Conservation (phyloP, 2,113 vertebrate species). For the Murina feae region DNA sequence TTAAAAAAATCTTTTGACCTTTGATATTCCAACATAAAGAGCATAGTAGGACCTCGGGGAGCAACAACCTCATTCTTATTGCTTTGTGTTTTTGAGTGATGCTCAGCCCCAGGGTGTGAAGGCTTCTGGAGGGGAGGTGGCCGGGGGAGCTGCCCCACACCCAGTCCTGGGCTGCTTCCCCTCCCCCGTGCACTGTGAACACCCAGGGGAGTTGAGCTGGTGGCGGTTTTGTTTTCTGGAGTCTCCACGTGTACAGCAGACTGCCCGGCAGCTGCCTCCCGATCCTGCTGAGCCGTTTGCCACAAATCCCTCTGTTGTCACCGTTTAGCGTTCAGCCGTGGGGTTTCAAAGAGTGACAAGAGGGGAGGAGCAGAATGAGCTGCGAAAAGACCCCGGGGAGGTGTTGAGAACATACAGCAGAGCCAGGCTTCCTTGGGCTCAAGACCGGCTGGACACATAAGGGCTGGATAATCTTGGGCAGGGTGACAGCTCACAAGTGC, state of each 20-base stretch:
- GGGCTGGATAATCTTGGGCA: not conserved
- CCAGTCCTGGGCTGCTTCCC: not conserved
- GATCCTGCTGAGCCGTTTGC: not conserved
- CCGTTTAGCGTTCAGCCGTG: not conserved
- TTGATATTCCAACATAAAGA: not conserved
- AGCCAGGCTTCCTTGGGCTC: not conserved
- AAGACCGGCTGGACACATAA: not conserved
- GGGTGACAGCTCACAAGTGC: not conserved
- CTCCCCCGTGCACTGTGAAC: not conserved
- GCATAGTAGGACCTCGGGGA: not conserved
- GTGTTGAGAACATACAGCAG: not conserved
- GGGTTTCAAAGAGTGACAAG: not conserved
- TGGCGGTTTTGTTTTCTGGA: not conserved
- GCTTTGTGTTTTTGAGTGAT: not conserved
- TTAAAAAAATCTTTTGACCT: not conserved
- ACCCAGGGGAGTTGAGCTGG: fast-evolving
- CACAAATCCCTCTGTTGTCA: constrained; percentile 26
- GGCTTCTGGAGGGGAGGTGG: too few species aligned
- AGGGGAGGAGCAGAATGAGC: not conserved
- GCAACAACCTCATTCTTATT: not conserved
- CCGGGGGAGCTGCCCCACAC: not conserved
- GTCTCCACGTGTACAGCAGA: not conserved
- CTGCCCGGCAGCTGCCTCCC: not conserved
- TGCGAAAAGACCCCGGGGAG: not conserved
- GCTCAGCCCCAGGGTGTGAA: not conserved